Base-by-base conservation (phyloP, 2,797 vertebrate genomes). In the Caiman crocodilus region DNA sequence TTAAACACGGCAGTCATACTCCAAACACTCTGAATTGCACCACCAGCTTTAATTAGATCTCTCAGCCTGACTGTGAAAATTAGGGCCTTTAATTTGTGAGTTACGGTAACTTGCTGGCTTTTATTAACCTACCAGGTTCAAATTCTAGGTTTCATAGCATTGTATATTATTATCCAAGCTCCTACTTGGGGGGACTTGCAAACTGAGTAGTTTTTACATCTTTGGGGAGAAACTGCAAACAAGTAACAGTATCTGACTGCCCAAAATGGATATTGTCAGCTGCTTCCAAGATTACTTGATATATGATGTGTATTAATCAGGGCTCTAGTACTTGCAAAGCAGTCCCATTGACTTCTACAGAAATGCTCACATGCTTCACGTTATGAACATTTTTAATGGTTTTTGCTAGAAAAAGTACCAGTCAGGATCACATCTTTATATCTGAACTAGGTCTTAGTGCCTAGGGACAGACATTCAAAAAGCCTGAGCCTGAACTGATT, bases 31-130 rank as follows among this genome's bases (percentile, higher is more conserved):
- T 85, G 95, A 97, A 96, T 89, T 95, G 93, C 94, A 96, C 96
- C 95, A 91, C 89, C 87, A 89, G 95, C 93, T 94, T 96, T 98
- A 98, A 98, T 98, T 97, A 98, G 97, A 96, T 91, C 93, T 92
- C 60, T 55, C 91, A 96, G 94, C 83, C 94, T 1, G 2, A 91
- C 97, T 97, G 97, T 96, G 97, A 97, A 98, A 98, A 97, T 97
- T 90, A 96, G 92, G 95, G 91, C 94, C 85, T 96, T 95, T 97
- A 96, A 98, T 97, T 96, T 95, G 95, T 97, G 96, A 97, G 91
- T 97, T 97, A 92, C 74, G 89, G 93, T 84, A 82, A 95, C 96
- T 93, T 75, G 93, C 96, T 95, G 88, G 91, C 60, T 59, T 97
- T 97, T 96, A 97, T 97, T 97, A 97, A 97, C 96, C 96, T 89